phyloP scores from a whole-genome alignment of 1,140 invertebrate species.

The Nixonia krombeini region DNA sequence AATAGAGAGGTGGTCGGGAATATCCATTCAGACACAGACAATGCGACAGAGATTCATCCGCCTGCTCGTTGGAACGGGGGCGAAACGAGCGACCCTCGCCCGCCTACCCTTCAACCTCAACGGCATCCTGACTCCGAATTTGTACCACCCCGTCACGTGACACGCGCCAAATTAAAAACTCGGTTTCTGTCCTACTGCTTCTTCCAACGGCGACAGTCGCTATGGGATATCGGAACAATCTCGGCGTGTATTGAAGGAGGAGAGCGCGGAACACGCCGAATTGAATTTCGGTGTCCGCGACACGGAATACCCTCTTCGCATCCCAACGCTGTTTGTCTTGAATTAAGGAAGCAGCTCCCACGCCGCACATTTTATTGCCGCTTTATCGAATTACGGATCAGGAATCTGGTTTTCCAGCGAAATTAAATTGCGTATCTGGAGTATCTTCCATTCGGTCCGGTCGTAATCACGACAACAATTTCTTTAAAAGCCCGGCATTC shows the following conservation, averaged over 20 bases:
- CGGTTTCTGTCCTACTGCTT: constrained; percentile 59
- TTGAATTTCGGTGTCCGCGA: constrained; percentile 36
- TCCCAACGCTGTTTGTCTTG: constrained; percentile 11
- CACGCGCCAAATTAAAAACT: constrained; percentile 71
- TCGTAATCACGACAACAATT: too few species aligned
- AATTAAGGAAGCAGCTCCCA: constrained; percentile 29
- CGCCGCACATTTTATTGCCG: too few species aligned
- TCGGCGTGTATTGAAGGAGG: constrained; percentile 33
- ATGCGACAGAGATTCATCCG: constrained; percentile 69
- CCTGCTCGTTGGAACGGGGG: constrained; percentile 53
- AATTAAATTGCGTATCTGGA: too few species aligned
- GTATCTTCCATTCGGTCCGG: too few species aligned
- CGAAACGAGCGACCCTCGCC: constrained; percentile 50
- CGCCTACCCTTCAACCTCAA: constrained; percentile 46
- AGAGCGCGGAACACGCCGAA: too few species aligned
- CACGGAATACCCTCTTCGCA: constrained; percentile 22
- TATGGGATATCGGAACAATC: constrained; percentile 47
- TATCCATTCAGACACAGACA: constrained; percentile 70
- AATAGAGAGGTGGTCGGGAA: constrained; percentile 62
- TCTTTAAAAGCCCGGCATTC: too few species aligned
- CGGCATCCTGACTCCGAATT: constrained; percentile 45
- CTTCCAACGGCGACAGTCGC: constrained; percentile 47
- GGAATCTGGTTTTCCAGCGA: too few species aligned
- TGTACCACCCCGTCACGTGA: constrained; percentile 61
- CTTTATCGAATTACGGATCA: too few species aligned